Conservation (phyloP, 2,797 vertebrate species). For the Squalus acanthias region DNA sequence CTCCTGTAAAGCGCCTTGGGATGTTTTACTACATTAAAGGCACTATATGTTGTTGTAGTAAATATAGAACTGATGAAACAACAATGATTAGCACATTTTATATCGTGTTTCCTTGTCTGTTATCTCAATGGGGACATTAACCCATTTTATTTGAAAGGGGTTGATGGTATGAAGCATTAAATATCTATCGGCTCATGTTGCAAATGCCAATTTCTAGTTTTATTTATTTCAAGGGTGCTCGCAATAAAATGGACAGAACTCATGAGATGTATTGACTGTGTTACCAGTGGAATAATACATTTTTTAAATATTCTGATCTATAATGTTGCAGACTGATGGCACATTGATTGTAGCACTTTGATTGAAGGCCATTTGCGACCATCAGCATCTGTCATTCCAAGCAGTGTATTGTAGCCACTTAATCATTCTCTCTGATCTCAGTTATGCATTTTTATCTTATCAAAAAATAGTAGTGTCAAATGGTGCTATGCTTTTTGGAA, state of each 20-base stretch:
- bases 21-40: too few species aligned
- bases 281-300: slow-evolving; percentile 54
- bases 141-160: neutral
- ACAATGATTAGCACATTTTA: neutral
- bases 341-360: slow-evolving; percentile 57
- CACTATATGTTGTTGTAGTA: neutral
- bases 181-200: neutral
- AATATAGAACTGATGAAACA: neutral
- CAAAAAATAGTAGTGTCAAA: slow-evolving; percentile 8
- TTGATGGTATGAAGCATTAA: neutral
- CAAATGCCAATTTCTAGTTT: neutral
- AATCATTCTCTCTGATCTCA: slow-evolving; percentile 51
- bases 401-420: slow-evolving; percentile 51
- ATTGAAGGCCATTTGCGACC: slow-evolving; percentile 53
- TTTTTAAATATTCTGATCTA: slow-evolving; percentile 62
- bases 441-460: slow-evolving; percentile 45
- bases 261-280: slow-evolving; percentile 25
- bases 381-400: slow-evolving; percentile 51
- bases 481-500: neutral
- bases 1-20: too few species aligned
- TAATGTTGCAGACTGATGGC: slow-evolving; percentile 55
- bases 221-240: slow-evolving; percentile 21
- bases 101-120: neutral
- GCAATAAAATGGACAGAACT: neutral
- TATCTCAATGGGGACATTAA: neutral